phyloP scores from a whole-genome alignment of 2,797 vertebrate genomes.

The Synanceia verrucosa region DNA sequence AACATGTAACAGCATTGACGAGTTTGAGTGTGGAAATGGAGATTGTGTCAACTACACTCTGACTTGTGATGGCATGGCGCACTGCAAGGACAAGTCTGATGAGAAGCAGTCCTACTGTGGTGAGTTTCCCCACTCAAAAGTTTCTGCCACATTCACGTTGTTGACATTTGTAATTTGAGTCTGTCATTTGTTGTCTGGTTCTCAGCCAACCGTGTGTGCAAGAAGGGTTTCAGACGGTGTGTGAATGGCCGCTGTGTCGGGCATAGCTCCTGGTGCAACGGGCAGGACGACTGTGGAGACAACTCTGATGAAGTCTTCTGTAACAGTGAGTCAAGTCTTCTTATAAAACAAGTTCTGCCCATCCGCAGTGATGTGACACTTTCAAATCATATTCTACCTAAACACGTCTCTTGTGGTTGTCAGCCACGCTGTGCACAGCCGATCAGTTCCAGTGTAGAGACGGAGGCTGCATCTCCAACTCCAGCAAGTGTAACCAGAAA shows the following conservation, averaged over 20 bases:
- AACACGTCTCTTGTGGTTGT: not conserved
- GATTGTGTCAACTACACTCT: constrained; percentile 96
- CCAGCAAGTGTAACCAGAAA: constrained; percentile 93
- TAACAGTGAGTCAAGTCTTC: constrained; percentile 83
- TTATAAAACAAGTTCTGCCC: not conserved
- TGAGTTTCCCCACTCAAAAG: constrained; percentile 81
- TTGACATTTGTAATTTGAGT: constrained; percentile 35
- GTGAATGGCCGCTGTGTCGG: constrained; percentile 89
- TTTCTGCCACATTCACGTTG: constrained; percentile 67
- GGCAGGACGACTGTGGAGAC: constrained; percentile 92
- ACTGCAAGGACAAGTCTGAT: constrained; percentile 99
- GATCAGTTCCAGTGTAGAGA: constrained; percentile 92
- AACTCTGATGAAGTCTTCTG: constrained; percentile 94
- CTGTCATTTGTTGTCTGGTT: constrained; percentile 16
- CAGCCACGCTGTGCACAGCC: constrained; percentile 81
- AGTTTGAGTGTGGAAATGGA: constrained; percentile 96
- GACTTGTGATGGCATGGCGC: constrained; percentile 91
- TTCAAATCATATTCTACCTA: not conserved
- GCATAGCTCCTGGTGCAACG: constrained; percentile 89
- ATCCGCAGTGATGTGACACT: not conserved
- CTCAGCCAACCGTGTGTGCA: constrained; percentile 91
- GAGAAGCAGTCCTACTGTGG: constrained; percentile 98
- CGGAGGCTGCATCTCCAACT: constrained; percentile 90
- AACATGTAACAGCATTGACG: constrained; percentile 89
- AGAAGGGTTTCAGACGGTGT: constrained; percentile 91